Conservation (phyloP, 2,113 vertebrate genomes). For the Numida meleagris region DNA sequence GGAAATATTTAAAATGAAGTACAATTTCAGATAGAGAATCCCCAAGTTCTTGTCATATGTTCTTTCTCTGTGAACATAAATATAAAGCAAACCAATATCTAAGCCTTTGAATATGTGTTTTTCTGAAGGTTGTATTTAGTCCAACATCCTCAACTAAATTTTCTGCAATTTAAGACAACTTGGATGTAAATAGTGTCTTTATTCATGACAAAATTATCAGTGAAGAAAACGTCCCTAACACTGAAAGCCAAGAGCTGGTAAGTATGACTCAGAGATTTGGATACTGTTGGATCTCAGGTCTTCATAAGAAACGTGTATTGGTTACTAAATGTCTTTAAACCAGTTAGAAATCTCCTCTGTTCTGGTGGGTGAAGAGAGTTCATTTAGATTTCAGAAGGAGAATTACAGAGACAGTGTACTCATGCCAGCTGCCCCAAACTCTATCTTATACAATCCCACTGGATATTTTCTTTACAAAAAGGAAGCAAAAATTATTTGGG, state of each 20-base stretch:
- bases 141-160: slow-evolving; percentile 1
- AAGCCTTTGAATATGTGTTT: not conserved
- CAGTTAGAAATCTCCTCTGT: not conserved
- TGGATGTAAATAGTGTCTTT: not conserved
- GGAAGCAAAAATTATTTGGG: not conserved
- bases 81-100: not conserved
- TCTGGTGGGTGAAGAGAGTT: not conserved
- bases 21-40: slow-evolving; percentile 17
- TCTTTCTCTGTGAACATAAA: slow-evolving; percentile 1
- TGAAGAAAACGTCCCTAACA: not conserved
- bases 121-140: not conserved
- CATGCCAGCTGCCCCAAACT: not conserved
- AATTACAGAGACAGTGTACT: not conserved
- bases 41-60: slow-evolving; percentile 36
- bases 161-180: not conserved
- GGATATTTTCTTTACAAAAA: not conserved
- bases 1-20: slow-evolving; percentile 55
- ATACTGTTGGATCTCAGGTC: not conserved
- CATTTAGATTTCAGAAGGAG: not conserved
- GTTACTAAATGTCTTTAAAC: not conserved
- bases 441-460: not conserved
- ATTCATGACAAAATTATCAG: not conserved
- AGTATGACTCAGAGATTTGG: not conserved
- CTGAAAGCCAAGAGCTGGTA: not conserved
- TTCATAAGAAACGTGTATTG: not conserved